Evolutionary conservation across 2,888 invertebrate genomes (phyloP).

Genomic region (Andricus quercusramuli): DNA sequence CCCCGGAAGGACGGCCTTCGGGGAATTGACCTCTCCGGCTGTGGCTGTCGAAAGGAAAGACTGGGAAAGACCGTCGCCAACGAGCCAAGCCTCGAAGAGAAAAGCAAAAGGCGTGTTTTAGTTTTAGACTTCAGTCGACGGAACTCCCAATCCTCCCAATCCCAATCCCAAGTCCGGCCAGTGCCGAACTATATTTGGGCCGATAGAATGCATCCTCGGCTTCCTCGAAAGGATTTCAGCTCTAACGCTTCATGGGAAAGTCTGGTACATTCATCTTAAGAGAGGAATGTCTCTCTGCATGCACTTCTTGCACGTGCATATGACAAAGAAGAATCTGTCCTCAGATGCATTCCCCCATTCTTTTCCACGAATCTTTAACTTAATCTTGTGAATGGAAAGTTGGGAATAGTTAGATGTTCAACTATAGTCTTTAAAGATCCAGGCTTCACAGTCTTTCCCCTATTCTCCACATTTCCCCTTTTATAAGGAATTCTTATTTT

Average conservation of each 20-base stretch:
- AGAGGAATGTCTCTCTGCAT: slow-evolving; percentile 10
- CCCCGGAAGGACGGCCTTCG: slow-evolving; percentile 57
- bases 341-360: background rate
- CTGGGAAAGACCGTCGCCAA: slow-evolving; percentile 45
- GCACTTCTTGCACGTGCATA: slow-evolving; percentile 5
- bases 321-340: slow-evolving; percentile 7
- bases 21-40: slow-evolving; percentile 53
- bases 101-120: slow-evolving; percentile 26
- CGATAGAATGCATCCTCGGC: slow-evolving; percentile 29
- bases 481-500: no score
- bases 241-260: slow-evolving; percentile 27
- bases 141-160: slow-evolving; percentile 34
- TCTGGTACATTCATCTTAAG: slow-evolving; percentile 19
- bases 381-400: background rate
- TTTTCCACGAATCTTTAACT: slow-evolving; percentile 1
- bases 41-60: slow-evolving; percentile 43
- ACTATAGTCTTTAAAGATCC: no score
- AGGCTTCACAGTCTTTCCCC: no score
- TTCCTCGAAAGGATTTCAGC: slow-evolving; percentile 34
- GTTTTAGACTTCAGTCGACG: background rate
- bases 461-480: no score
- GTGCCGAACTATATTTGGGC: slow-evolving; percentile 36
- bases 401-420: background rate
- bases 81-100: slow-evolving; percentile 35
- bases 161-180: background rate